Percentiles rank a stretch among this genome's conserved stretches.
phyloP scores from a whole-genome alignment of 1,140 invertebrate species.

The Dryas iulia region DNA sequence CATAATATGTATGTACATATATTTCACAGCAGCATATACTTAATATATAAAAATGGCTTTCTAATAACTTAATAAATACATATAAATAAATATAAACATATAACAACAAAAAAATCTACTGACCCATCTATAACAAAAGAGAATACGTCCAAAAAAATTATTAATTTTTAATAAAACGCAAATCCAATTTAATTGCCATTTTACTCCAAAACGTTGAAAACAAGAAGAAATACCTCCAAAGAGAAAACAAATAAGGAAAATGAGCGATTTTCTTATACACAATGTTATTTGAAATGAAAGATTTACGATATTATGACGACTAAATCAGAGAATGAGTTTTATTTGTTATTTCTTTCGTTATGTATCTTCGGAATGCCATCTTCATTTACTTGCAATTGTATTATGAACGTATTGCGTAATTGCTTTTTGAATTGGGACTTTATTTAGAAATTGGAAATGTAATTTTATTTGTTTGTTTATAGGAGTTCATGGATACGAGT shows the following conservation, averaged over 20 bases:
- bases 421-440: not conserved
- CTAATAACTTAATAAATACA: too few relatives aligned
- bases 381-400: not conserved
- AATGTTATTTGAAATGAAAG: not conserved
- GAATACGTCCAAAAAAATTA: too few relatives aligned
- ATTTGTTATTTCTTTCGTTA: conserved; percentile 1
- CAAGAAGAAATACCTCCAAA: not conserved
- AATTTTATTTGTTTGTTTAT: too few relatives aligned
- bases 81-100: too few relatives aligned
- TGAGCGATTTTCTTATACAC: not conserved
- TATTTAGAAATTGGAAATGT: too few relatives aligned
- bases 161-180: too few relatives aligned
- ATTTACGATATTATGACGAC: not conserved
- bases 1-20: too few relatives aligned
- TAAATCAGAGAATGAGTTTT: not conserved
- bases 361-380: not conserved
- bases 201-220: not conserved
- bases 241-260: not conserved
- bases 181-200: not conserved
- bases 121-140: too few relatives aligned
- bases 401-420: not conserved
- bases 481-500: too few relatives aligned
- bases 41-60: too few relatives aligned
- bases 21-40: too few relatives aligned
- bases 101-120: too few relatives aligned